Conservation (phyloP, 2,797 vertebrate species). For the Pteronotus mesoamericanus region DNA sequence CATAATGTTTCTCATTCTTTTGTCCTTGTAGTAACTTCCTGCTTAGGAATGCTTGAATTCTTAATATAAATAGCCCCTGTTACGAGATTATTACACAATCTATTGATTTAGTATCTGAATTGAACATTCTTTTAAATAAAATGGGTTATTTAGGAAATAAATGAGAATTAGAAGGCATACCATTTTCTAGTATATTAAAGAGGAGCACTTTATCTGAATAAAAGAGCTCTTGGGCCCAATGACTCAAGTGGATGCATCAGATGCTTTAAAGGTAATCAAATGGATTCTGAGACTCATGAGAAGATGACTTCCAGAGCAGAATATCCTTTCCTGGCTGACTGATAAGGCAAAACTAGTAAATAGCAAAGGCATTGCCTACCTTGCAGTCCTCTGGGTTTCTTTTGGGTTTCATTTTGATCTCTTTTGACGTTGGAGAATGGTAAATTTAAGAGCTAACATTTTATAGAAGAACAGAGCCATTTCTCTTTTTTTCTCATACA, state of each 20-base stretch:
- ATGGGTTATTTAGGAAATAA: not conserved
- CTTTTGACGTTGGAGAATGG: not conserved
- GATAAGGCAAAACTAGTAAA: not conserved
- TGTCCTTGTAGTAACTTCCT: not conserved
- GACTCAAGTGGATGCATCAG: not conserved
- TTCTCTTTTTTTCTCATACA: not conserved
- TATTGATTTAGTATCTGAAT: slow-evolving; percentile 20
- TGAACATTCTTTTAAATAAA: slow-evolving; percentile 6
- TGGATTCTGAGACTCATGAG: not conserved
- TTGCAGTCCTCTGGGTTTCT: not conserved
- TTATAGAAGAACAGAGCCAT: not conserved
- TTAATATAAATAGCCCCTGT: not conserved
- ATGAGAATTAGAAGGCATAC: not conserved
- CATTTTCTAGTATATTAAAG: not conserved
- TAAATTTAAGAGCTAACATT: slow-evolving; percentile 9
- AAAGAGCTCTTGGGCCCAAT: not conserved
- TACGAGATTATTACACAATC: not conserved
- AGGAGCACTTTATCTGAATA: not conserved
- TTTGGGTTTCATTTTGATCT: not conserved
- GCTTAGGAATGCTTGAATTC: slow-evolving; percentile 26
- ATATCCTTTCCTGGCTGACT: not conserved
- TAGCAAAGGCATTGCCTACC: not conserved
- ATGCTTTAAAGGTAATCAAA: not conserved
- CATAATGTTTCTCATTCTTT: not conserved
- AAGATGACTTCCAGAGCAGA: not conserved